Conservation (phyloP, 2,113 vertebrate genomes). For the Cairina moschata region DNA sequence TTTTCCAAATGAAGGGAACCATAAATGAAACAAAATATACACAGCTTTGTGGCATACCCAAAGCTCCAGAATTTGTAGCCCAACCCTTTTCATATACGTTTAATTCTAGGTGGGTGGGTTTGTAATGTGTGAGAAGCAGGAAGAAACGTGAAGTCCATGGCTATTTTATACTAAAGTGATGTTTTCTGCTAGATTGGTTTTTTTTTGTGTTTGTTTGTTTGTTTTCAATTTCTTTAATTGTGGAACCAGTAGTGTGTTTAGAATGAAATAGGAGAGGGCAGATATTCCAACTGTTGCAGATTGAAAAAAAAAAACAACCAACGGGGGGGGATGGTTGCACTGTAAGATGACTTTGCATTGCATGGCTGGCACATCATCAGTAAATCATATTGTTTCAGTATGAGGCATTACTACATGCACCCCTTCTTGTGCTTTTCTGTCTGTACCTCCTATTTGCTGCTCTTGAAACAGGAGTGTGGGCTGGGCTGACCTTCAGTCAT, state of each 20-base stretch:
- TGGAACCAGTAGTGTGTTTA: neutral
- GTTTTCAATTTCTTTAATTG: neutral
- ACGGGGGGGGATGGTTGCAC: too few relatives aligned
- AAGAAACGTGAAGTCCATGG: neutral
- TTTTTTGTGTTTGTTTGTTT: neutral
- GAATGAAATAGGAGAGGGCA: neutral
- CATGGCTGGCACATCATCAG: neutral
- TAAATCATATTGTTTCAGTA: neutral
- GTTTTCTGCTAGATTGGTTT: neutral
- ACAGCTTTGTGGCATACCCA: neutral
- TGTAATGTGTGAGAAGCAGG: neutral
- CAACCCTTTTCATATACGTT: neutral
- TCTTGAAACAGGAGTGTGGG: neutral
- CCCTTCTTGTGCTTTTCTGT: neutral
- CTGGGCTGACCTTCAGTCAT: neutral
- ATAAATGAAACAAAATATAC: neutral
- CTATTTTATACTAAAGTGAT: neutral
- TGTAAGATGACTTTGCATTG: neutral
- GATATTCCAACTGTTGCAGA: neutral
- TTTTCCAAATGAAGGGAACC: neutral
- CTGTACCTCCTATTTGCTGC: neutral
- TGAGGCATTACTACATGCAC: neutral
- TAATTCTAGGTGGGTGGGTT: neutral
- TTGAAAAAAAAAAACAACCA: neutral
- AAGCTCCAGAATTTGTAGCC: neutral